A percentile compares a stretch with the other conserved stretches of the same genome.
Conservation (phyloP, 2,113 vertebrate genomes). For the Dolichotis patagonum region DNA sequence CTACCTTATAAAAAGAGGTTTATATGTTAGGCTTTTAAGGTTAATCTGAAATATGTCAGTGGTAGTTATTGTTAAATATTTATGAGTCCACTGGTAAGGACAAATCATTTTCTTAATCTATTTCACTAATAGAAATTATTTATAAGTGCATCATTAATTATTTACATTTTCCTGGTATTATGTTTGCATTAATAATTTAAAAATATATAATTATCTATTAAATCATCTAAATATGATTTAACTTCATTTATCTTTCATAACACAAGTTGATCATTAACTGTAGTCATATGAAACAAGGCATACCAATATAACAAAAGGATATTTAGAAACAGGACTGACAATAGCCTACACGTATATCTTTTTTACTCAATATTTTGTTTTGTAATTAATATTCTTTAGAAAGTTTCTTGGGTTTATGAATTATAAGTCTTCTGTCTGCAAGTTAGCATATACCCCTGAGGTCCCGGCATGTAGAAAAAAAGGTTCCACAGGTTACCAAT, state of each 20-base stretch:
- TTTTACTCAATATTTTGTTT: conserved; percentile 14
- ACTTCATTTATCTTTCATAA: conserved; percentile 86
- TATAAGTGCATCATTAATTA: conserved; percentile 89
- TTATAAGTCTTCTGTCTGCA: not conserved
- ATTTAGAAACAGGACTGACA: conserved; percentile 51
- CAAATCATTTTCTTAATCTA: conserved; percentile 89
- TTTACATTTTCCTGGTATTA: conserved; percentile 89
- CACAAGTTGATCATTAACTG: conserved; percentile 82
- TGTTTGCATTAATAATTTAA: conserved; percentile 90
- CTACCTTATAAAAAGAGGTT: conserved; percentile 63
- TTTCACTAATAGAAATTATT: conserved; percentile 90
- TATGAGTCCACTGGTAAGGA: conserved; percentile 86
- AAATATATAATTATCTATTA: conserved; percentile 88
- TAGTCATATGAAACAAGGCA: conserved; percentile 75
- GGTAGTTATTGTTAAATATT: conserved; percentile 86
- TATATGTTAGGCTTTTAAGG: conserved; percentile 81
- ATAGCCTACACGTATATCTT: not conserved
- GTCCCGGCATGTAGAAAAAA: not conserved
- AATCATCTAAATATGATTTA: conserved; percentile 89
- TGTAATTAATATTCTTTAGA: conserved; percentile 19
- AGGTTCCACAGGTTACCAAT: not conserved
- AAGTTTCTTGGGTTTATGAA: conserved; percentile 34
- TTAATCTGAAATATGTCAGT: conserved; percentile 83
- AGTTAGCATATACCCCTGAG: not conserved
- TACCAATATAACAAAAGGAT: conserved; percentile 51